phyloP scores from a whole-genome alignment of 2,113 vertebrate genomes.

The Muntiacus muntjak region DNA sequence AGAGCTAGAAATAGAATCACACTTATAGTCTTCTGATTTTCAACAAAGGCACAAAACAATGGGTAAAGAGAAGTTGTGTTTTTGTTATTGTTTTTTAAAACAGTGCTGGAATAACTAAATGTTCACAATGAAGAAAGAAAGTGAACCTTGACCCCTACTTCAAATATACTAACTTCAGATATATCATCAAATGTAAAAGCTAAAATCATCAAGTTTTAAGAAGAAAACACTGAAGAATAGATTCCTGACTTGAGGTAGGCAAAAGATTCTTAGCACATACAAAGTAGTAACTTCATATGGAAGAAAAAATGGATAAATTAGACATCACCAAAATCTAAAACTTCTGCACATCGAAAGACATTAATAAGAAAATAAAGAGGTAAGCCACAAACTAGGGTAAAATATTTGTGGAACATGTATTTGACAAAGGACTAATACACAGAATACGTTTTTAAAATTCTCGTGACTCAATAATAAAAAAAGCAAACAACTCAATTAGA shows the following conservation, averaged over 20 bases:
- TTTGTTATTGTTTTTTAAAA: not conserved
- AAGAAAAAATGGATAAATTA: not conserved
- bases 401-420: not conserved
- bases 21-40: not conserved
- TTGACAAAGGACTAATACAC: not conserved
- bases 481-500: not conserved
- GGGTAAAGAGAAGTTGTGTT: not conserved
- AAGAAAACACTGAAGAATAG: not conserved
- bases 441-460: not conserved
- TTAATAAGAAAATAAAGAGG: not conserved
- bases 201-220: not conserved
- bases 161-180: not conserved
- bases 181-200: not conserved
- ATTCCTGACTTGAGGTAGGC: not conserved
- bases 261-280: not conserved
- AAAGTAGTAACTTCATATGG: not conserved
- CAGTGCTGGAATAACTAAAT: not conserved
- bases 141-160: not conserved
- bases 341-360: not conserved
- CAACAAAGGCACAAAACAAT: not conserved
- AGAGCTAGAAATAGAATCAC: not conserved
- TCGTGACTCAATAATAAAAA: not conserved
- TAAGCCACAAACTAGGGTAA: not conserved
- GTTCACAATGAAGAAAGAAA: not conserved
- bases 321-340: not conserved